Evolutionary conservation across 2,113 vertebrate species (phyloP).

Genomic region (Aegithalos caudatus): DNA sequence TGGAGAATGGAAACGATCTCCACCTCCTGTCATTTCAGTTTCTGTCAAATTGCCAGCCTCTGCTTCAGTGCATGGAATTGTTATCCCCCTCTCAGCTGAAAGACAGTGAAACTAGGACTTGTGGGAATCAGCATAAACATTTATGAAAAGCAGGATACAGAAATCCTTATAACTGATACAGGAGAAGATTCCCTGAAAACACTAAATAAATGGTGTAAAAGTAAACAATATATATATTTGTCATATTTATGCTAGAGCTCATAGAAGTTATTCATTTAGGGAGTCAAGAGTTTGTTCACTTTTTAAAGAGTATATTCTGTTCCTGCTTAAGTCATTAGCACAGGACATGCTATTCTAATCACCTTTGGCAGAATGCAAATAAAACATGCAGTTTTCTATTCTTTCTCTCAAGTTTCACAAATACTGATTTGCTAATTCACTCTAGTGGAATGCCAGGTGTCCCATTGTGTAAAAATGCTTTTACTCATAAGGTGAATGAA

Average conservation of each 20-base stretch:
- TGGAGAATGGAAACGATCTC: not conserved
- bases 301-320: not conserved
- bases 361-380: not conserved
- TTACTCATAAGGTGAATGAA: not conserved
- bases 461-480: constrained; percentile 15
- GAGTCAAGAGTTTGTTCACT: not conserved
- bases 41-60: not conserved
- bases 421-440: not conserved
- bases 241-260: not conserved
- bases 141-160: not conserved
- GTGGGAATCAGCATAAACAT: not conserved
- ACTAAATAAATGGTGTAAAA: not conserved
- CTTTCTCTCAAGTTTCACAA: not conserved
- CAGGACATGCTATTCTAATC: not conserved
- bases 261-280: not conserved
- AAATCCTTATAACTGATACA: not conserved
- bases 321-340: not conserved
- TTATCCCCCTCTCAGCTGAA: not conserved
- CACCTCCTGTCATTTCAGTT: not conserved
- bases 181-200: not conserved
- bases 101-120: not conserved
- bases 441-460: constrained; percentile 8
- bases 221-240: not conserved
- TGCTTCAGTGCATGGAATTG: not conserved
- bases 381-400: not conserved